Evolutionary conservation across 1,140 invertebrate genomes (phyloP).

Genomic region (Pantala flavescens): DNA sequence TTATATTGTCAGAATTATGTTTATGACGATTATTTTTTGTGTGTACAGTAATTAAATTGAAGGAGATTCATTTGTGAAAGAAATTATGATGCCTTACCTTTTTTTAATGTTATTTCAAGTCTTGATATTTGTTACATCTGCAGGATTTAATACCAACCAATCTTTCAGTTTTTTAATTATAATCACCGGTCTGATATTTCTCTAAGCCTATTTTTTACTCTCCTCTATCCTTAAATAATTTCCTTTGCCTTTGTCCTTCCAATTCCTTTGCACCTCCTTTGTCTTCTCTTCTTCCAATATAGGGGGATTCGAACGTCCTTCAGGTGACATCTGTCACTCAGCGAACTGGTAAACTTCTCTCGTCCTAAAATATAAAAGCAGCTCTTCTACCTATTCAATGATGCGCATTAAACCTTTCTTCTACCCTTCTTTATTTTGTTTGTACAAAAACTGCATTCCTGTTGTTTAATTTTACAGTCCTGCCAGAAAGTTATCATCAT

Average conservation of each 20-base stretch:
- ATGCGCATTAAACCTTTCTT: neutral
- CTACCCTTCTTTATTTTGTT: neutral
- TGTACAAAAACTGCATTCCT: neutral
- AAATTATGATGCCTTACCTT: too few species aligned
- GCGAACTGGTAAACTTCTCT: neutral
- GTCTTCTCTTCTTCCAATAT: neutral
- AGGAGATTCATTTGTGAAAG: too few species aligned
- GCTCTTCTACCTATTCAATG: neutral
- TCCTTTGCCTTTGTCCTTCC: neutral
- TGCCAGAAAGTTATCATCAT: neutral
- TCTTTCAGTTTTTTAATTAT: too few species aligned
- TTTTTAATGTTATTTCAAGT: too few species aligned
- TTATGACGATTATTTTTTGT: too few species aligned
- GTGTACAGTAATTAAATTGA: too few species aligned
- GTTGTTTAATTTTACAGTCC: neutral
- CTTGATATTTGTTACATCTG: too few species aligned
- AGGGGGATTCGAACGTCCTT: neutral
- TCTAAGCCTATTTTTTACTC: neutral
- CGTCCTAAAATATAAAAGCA: neutral
- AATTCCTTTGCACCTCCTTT: neutral
- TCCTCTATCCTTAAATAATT: neutral
- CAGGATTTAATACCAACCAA: too few species aligned
- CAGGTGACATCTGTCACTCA: neutral
- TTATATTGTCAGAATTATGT: too few species aligned
- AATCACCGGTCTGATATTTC: neutral